Evolutionary conservation across 2,888 invertebrate species (phyloP), one percentile per base, ranked within the genome.

Genomic region (Nomada ferruginata): DNA sequence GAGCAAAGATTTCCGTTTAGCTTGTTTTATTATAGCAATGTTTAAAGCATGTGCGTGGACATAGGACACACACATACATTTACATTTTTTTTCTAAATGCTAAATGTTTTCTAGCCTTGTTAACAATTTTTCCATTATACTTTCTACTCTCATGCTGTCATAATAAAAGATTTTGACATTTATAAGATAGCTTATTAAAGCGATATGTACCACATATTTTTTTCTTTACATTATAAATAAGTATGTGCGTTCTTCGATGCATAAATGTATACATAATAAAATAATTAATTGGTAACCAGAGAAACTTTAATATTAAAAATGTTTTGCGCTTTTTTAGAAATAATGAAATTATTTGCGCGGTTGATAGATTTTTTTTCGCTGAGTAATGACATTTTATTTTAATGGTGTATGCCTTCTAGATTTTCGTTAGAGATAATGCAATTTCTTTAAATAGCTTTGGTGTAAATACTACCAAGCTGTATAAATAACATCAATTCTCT

Each of bases 31-130:
- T 59, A 69, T 69, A 74, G 52, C 26, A 59, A 64, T 50, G 20
- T 29, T 29, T 11, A 42, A 36, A 70, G 73, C 57, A 70, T 61
- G 50, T 80, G 60, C 69, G 81, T 74, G 68, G 69, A 65, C 59
- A 73, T 79, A 61, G 60, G 65, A 66, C 74, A 80, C 65, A 80
- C 70, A 74, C 57, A 81, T 71, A 60, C 50, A 59, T 66, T 65
- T 74, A 18, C 42, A 52, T 63, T 65, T 18, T 44, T 75, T 73
- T 29, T 47, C 42, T 53, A 68, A 73, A 36, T 2, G 23, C 65
- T 23, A 64, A 81, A 79, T 80, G 79, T 63, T 36, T 55, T 52
- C 69, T 80, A 80, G 52, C 15, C 20, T 71, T 55, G n/a, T 60
- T n/a, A 60, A 70, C 44, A 59, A 70, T 52, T 18, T 47, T 53